phyloP scores from a whole-genome alignment of 2,888 invertebrate species.

The Anarsia innoxiella region DNA sequence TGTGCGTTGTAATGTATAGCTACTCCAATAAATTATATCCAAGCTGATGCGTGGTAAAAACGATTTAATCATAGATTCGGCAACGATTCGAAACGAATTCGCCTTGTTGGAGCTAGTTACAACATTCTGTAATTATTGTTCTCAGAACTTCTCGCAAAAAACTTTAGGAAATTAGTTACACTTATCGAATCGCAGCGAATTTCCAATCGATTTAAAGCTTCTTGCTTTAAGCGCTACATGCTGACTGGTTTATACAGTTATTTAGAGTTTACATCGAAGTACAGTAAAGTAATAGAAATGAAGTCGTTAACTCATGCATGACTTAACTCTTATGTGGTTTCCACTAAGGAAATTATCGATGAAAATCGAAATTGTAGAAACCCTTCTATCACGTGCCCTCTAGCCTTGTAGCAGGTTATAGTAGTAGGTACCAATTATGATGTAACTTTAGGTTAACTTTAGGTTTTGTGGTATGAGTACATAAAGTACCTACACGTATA shows the following conservation, averaged over 20 bases:
- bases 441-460: no score
- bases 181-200: slow-evolving; percentile 4
- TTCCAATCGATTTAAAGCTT: slow-evolving; percentile 8
- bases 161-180: slow-evolving; percentile 14
- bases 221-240: neutral
- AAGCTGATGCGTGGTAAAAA: slow-evolving; percentile 35
- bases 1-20: neutral
- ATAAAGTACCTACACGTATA: no score
- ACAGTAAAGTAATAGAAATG: neutral
- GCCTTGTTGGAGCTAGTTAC: slow-evolving; percentile 26
- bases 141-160: slow-evolving; percentile 22
- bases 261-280: neutral
- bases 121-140: slow-evolving; percentile 30
- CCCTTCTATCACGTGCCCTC: no score
- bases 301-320: no score
- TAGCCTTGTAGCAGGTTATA: no score
- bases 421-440: no score
- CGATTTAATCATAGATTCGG: slow-evolving; percentile 48
- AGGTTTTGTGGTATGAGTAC: no score
- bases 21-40: slow-evolving; percentile 9
- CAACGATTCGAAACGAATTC: slow-evolving; percentile 24
- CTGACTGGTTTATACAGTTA: no score
- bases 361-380: no score
- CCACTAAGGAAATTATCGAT: no score
- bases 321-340: no score